phyloP scores from a whole-genome alignment of 2,113 vertebrate genomes.

The Scolopax mira region DNA sequence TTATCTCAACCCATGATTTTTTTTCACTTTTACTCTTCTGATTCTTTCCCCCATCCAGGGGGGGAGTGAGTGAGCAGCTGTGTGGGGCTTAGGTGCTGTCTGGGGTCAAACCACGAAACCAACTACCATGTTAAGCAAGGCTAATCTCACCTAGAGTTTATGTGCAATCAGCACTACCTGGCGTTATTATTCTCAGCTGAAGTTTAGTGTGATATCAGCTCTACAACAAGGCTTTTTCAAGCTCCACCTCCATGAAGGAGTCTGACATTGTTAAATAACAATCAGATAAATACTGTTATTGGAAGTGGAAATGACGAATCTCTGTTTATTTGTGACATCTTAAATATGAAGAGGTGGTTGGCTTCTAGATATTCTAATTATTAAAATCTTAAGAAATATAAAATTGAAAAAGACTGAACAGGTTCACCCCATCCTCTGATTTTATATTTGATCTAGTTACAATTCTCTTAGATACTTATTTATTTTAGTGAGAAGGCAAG shows the following conservation, averaged over 20 bases:
- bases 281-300: not conserved
- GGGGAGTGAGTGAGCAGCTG: fast-evolving
- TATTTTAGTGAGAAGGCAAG: constrained; percentile 77
- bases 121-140: not conserved
- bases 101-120: not conserved
- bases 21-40: not conserved
- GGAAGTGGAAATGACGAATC: not conserved
- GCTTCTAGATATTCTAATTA: not conserved
- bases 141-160: not conserved
- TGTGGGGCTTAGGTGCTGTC: not conserved
- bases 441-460: constrained; percentile 38
- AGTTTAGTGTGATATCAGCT: not conserved
- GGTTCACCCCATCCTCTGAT: not conserved
- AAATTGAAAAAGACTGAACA: constrained; percentile 13
- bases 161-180: not conserved
- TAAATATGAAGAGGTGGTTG: fast-evolving
- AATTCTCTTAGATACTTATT: constrained; percentile 68
- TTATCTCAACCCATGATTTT: not conserved
- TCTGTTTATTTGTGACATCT: not conserved
- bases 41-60: not conserved
- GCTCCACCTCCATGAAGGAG: not conserved
- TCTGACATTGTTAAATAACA: not conserved
- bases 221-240: not conserved
- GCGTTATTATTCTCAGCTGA: not conserved
- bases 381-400: not conserved